Evolutionary conservation across 2,888 invertebrate genomes (phyloP), one percentile per base, ranked within the genome.

Genomic region (Chrysolina haemoptera): DNA sequence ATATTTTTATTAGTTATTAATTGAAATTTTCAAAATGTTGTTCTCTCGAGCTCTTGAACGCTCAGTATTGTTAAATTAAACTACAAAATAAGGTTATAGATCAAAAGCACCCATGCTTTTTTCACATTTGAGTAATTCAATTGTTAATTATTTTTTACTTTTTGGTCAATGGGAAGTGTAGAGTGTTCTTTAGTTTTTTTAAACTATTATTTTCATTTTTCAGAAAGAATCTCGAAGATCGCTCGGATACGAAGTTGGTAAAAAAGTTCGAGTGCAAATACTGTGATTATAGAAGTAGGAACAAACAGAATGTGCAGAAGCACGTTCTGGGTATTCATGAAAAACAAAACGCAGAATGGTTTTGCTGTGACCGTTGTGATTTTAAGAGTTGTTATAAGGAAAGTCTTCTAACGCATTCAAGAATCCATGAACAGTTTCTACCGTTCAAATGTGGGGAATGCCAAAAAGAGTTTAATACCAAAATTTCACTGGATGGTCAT

Each of bases 281-380:
- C 2, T 68, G 64, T n/a, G 22, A 43, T 1, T 68, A 62, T 48
- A 59, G 27, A 5, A 68, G 16, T 18, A 41, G n/a, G 59, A 0
- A 0, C 0, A 71, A 68, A n/a, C 0, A 5, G 5, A 0, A 0
- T 53, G 20, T 65, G 22, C 59, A 43, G 11, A 6, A 0, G 6
- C 71, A 74, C 14, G 11, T 67, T 14, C 35, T 48, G 18, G 62
- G 12, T 14, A 65, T 48, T 5, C 68, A 74, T 53, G 62, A 71
- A 14, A 68, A 18, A n/a, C n/a, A 50, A 8, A 62, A 68, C 1
- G 16, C 11, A 8, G 6, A 40, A 10, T 55, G n/a, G 20, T 64
- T 18, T 64, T 11, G 43, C 9, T 70, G 70, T n/a, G 14, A 5
- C 1, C 48, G 16, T 11, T 75, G 75, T 35, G 14, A 66, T 2